Percentiles rank a stretch among this genome's conserved stretches.
These are phyloP conservation scores for Tenthredo amoena DNA, from an alignment of 2,888 invertebrate species.

Conservation along the genomic window DNA sequence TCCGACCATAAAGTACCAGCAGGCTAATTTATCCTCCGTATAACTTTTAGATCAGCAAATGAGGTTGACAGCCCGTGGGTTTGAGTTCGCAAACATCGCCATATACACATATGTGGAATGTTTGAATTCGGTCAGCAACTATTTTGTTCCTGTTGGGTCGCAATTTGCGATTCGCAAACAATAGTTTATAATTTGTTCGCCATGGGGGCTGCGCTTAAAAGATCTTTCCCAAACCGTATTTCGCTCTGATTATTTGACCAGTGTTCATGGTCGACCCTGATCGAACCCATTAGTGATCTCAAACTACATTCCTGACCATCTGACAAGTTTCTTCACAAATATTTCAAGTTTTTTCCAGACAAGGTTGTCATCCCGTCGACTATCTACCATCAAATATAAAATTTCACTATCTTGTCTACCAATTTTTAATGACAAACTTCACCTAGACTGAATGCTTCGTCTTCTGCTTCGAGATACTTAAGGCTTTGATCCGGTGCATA, in stretches of 20 bases:
- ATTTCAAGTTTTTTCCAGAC: background rate
- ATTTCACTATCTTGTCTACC: background rate
- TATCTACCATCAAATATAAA: background rate
- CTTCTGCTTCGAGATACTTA: too few species aligned
- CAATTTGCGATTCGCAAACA: conserved; percentile 10
- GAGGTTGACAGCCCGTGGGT: conserved; percentile 13
- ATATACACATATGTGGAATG: background rate
- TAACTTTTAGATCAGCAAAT: conserved; percentile 43
- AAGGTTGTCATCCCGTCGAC: background rate
- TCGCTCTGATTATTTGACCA: background rate
- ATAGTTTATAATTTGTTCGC: conserved; percentile 6
- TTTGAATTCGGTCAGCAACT: conserved; percentile 24
- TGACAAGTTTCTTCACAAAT: background rate
- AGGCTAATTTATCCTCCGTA: conserved; percentile 14
- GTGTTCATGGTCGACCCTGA: background rate
- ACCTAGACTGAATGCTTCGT: too few species aligned
- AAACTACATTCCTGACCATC: background rate
- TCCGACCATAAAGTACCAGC: conserved; percentile 15
- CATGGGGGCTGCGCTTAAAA: background rate
- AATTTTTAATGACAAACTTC: background rate
- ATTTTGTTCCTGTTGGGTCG: conserved; percentile 21
- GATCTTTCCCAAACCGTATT: background rate
- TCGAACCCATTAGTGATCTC: background rate
- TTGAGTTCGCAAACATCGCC: conserved; percentile 21
- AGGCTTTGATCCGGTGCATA: too few species aligned